Evolutionary conservation across 2,888 invertebrate genomes (phyloP).

Genomic region (Odontocerum albicorne): DNA sequence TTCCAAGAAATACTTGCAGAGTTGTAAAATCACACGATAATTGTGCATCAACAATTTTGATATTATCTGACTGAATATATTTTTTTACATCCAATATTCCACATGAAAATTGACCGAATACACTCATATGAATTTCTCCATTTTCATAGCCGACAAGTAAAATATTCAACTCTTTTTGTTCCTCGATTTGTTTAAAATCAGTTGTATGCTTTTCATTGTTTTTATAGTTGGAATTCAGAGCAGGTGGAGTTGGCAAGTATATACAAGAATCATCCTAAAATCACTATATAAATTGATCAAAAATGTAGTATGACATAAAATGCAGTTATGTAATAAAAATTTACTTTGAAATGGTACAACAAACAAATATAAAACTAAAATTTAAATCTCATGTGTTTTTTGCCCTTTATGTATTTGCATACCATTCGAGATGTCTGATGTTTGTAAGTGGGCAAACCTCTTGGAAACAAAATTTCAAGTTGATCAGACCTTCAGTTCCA

Average conservation of each 20-base stretch:
- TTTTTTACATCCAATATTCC: slow-evolving; percentile 65
- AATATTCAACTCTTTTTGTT: slow-evolving; percentile 68
- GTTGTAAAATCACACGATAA: slow-evolving; percentile 71
- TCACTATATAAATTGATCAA: slow-evolving; percentile 3
- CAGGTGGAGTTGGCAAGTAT: slow-evolving; percentile 60
- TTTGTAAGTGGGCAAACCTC: too few relatives aligned
- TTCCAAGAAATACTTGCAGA: slow-evolving; percentile 65
- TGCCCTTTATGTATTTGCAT: too few relatives aligned
- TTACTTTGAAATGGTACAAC: too few relatives aligned
- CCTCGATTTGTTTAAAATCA: slow-evolving; percentile 62
- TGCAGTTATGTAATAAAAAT: too few relatives aligned
- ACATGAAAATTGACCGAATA: slow-evolving; percentile 84
- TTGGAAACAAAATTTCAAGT: too few relatives aligned
- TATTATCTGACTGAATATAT: slow-evolving; percentile 58
- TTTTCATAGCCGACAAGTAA: slow-evolving; percentile 77
- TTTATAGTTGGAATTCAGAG: slow-evolving; percentile 57
- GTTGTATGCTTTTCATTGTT: slow-evolving; percentile 54
- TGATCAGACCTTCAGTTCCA: too few relatives aligned
- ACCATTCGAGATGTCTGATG: too few relatives aligned
- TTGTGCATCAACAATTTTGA: slow-evolving; percentile 65
- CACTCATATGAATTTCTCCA: slow-evolving; percentile 72
- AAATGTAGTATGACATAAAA: too few relatives aligned
- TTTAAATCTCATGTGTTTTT: too few relatives aligned
- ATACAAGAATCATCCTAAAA: slow-evolving; percentile 54
- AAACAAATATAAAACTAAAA: too few relatives aligned